Evolutionary conservation across 2,888 invertebrate species (phyloP), one percentile per base, ranked within the genome.

Genomic region (Dryococelus australis): DNA sequence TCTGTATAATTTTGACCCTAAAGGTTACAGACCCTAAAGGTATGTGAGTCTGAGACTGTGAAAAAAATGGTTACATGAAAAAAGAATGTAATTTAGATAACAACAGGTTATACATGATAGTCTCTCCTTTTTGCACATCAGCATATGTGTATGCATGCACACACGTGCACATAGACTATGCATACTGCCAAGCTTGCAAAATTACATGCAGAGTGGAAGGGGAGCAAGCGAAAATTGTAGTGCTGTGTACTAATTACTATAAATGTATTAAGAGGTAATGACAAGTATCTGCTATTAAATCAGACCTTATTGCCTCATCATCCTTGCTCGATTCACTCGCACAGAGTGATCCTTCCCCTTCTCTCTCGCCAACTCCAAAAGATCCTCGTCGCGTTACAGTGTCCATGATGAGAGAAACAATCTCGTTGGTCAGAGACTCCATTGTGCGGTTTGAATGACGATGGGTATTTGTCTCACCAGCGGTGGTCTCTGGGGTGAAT

Each of bases 351-450:
- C 28, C 43, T 28, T 43, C 28, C 26, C 83, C 16, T 20, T 83
- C 83, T 6, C 43, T 83, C 83, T 83, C 83, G 43, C 83, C 83
- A 12, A 35, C 83, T 10, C 8, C 83, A 16, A 83, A n/a, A 20
- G 83, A 83, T 6, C 83, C 83, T 16, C 83, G 28, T 12, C 83
- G 83, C 0, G 83, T 83, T 9, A 83, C 83, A 13, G 28, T 43
- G 28, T 43, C 83, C 83, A 83, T 83, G 43, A 83, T 65, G 65
- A 65, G 65, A 24, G 65, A 65, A 8, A 94, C 94, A 91, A 94
- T 92, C 90, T 93, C 92, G 89, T 93, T 93, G 4, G 93, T 93
- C 10, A 94, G 89, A 0, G 92, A 91, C 89, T 94, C 93, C 88
- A 94, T 92, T 0, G 93, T 93, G 88, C 92, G 90, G 89, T 84